phyloP scores from a whole-genome alignment of 2,888 invertebrate genomes.

The Sminthurinus aureus region DNA sequence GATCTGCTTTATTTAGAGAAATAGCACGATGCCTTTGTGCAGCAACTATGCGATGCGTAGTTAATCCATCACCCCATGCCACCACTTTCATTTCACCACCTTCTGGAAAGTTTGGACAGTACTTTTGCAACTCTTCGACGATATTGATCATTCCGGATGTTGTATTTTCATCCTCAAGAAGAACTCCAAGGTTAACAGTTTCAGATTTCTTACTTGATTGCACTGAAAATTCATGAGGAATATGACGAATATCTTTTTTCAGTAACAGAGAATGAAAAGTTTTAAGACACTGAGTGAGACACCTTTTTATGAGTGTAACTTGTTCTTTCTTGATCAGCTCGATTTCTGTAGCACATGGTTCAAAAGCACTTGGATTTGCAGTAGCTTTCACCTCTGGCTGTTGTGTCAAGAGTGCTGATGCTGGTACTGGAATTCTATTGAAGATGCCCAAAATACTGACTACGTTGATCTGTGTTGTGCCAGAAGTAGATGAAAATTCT shows the following conservation, averaged over 20 bases:
- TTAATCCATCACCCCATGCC: too few relatives aligned
- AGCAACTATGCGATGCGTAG: background rate
- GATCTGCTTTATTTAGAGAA: background rate
- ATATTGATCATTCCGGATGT: conserved; percentile 14
- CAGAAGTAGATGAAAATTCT: too few relatives aligned
- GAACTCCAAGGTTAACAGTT: conserved; percentile 1
- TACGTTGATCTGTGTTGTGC: conserved; percentile 3
- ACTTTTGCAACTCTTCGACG: background rate
- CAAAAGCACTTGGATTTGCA: background rate
- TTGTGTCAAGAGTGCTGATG: background rate
- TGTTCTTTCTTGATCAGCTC: background rate
- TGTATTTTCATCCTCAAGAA: conserved; percentile 16
- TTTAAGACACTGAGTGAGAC: background rate
- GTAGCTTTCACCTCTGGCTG: background rate
- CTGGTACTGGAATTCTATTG: background rate
- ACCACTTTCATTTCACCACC: background rate
- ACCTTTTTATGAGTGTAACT: background rate
- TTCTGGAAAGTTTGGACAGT: conserved; percentile 15
- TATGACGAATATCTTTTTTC: background rate
- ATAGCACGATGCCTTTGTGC: background rate
- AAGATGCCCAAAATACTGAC: background rate
- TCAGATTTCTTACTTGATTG: background rate
- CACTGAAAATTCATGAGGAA: background rate
- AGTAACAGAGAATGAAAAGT: background rate
- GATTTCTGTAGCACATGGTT: background rate